Conservation (phyloP, 2,797 vertebrate genomes). For the Catostomus latipinnis region DNA sequence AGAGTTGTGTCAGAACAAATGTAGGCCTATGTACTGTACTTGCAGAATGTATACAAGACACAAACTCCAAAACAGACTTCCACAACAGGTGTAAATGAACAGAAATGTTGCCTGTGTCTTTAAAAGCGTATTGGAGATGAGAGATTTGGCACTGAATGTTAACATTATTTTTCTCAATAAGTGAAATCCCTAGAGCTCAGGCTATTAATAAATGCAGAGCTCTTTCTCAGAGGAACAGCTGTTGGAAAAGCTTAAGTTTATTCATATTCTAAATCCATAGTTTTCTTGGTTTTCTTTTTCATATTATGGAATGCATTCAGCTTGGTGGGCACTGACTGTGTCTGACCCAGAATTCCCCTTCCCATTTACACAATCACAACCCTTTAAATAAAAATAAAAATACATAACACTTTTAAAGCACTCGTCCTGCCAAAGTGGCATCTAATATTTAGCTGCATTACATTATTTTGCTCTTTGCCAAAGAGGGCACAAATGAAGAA, state of each 20-base stretch:
- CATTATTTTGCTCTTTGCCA: background rate
- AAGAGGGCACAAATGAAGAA: constrained; percentile 24
- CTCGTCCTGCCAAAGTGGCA: background rate
- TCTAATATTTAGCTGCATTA: background rate
- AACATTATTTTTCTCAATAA: constrained; percentile 54
- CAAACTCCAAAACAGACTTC: background rate
- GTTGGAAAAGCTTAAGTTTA: constrained; percentile 48
- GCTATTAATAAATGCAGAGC: constrained; percentile 58
- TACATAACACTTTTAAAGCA: background rate
- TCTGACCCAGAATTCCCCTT: background rate
- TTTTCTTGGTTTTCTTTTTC: background rate
- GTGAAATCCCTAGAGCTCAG: constrained; percentile 48
- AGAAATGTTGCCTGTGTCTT: constrained; percentile 8
- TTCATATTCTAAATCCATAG: constrained; percentile 38
- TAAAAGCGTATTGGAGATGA: constrained; percentile 27
- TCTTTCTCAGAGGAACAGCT: constrained; percentile 60
- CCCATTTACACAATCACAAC: background rate
- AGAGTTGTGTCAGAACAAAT: no score
- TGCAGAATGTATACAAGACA: background rate
- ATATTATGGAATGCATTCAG: background rate
- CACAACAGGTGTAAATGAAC: constrained; percentile 4
- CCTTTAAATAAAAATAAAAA: background rate
- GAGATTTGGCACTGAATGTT: constrained; percentile 49
- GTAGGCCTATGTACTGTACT: no score
- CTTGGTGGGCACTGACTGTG: background rate